phyloP scores from a whole-genome alignment of 2,113 vertebrate species.

The Platysternon megacephalum region DNA sequence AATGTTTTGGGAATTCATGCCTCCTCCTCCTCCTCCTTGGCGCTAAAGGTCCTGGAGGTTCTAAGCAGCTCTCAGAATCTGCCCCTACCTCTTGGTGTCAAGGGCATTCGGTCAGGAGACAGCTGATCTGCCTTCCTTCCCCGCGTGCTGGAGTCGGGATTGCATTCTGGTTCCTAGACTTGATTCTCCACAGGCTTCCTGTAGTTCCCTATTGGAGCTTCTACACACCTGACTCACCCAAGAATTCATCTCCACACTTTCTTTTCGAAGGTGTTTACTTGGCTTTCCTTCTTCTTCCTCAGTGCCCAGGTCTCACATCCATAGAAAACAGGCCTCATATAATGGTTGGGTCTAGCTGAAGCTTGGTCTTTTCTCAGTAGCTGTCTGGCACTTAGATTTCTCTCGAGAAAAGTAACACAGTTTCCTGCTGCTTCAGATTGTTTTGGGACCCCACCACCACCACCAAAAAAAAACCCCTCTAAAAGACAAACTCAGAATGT shows the following conservation, averaged over 20 bases:
- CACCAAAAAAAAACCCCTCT: too few relatives aligned
- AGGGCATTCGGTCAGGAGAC: background rate
- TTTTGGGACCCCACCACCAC: background rate
- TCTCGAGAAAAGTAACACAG: too few relatives aligned
- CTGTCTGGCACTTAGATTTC: too few relatives aligned
- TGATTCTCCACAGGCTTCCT: background rate
- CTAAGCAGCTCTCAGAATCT: background rate
- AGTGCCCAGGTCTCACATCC: too few relatives aligned
- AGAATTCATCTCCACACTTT: background rate
- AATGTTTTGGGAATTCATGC: background rate
- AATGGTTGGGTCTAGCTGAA: background rate
- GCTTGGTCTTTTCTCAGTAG: too few relatives aligned
- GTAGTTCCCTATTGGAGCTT: background rate
- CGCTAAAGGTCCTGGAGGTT: background rate
- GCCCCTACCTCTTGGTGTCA: background rate
- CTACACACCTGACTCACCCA: background rate
- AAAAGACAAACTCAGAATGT: background rate
- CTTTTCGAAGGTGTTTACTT: background rate
- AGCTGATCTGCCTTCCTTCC: background rate
- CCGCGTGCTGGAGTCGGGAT: background rate
- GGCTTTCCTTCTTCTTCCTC: too few relatives aligned
- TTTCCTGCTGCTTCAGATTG: background rate
- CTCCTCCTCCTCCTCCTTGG: background rate
- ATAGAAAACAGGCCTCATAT: too few relatives aligned
- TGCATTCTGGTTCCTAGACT: background rate